Evolutionary conservation across 1,140 invertebrate genomes (phyloP).

Genomic region (Drosophila burlai): DNA sequence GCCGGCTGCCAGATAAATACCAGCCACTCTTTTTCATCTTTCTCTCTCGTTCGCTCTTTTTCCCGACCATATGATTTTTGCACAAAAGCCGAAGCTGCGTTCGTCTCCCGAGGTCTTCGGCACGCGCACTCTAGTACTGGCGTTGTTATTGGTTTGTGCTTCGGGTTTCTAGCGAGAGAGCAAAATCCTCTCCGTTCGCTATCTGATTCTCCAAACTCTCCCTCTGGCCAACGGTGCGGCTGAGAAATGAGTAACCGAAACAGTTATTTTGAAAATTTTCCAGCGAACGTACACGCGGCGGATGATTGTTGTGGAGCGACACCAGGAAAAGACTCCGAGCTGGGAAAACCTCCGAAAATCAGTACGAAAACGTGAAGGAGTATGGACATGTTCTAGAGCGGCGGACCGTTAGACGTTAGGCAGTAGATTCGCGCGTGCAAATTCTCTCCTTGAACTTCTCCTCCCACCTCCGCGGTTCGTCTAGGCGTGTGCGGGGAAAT

Average conservation of each 20-base stretch:
- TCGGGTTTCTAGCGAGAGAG: neutral
- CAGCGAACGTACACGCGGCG: constrained; percentile 16
- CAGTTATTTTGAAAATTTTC: constrained; percentile 15
- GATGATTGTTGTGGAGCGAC: constrained; percentile 6
- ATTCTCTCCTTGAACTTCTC: constrained; percentile 5
- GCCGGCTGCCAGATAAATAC: constrained; percentile 26
- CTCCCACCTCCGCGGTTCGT: neutral
- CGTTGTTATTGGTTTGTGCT: neutral
- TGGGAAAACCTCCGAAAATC: constrained; percentile 4
- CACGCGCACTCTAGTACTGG: neutral
- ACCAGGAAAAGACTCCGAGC: neutral
- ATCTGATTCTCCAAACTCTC: constrained; percentile 1
- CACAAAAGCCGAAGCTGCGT: constrained; percentile 37
- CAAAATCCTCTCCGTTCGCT: neutral
- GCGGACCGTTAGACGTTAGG: constrained; percentile 9
- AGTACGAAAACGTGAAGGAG: constrained; percentile 42
- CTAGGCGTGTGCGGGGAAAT: constrained; percentile 36
- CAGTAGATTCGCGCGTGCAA: constrained; percentile 48
- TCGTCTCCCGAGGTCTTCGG: constrained; percentile 11
- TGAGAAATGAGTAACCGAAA: constrained; percentile 4
- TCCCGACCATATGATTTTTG: constrained; percentile 56
- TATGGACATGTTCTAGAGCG: constrained; percentile 51
- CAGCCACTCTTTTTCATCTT: neutral
- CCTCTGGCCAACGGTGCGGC: constrained; percentile 5
- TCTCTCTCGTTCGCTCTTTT: constrained; percentile 4